These are phyloP conservation scores for Sebastes variabilis DNA, from an alignment of 2,797 vertebrate genomes.

Conservation along the genomic window DNA sequence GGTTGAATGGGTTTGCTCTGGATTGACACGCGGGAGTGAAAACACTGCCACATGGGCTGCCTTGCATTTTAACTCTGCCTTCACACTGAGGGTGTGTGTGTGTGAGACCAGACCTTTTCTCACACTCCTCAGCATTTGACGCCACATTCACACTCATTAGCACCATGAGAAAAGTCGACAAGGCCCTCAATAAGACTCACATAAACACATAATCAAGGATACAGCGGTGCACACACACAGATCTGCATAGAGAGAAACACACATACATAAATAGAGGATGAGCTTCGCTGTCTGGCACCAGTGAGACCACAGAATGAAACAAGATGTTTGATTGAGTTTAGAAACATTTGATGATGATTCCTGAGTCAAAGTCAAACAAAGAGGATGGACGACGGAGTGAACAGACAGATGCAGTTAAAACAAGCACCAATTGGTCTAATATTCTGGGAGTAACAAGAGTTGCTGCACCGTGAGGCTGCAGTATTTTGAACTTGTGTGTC, in stretches of 20 bases:
- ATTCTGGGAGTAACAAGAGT: not conserved
- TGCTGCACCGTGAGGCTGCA: not conserved
- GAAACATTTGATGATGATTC: conserved; percentile 27
- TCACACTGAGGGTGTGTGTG: conserved; percentile 18
- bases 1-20: conserved; percentile 31
- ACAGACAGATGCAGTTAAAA: not conserved
- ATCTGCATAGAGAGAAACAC: not conserved
- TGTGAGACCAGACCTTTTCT: conserved; percentile 34
- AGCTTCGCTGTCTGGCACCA: conserved; percentile 29
- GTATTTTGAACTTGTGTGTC: conserved; percentile 6
- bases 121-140: conserved; percentile 41
- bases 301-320: conserved; percentile 29
- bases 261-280: not conserved
- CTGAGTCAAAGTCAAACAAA: not conserved
- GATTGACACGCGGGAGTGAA: conserved; percentile 31
- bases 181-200: conserved; percentile 26
- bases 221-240: not conserved
- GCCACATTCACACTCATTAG: conserved; percentile 55
- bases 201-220: not conserved
- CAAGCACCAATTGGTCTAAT: too few species aligned
- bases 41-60: conserved; percentile 44
- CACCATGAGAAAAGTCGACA: conserved; percentile 37
- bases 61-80: conserved; percentile 24
- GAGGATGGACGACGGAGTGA: not conserved
- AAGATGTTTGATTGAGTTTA: conserved; percentile 32